These are phyloP conservation scores for Macroramphosus scolopax DNA, from an alignment of 2,797 vertebrate genomes.

Conservation along the genomic window DNA sequence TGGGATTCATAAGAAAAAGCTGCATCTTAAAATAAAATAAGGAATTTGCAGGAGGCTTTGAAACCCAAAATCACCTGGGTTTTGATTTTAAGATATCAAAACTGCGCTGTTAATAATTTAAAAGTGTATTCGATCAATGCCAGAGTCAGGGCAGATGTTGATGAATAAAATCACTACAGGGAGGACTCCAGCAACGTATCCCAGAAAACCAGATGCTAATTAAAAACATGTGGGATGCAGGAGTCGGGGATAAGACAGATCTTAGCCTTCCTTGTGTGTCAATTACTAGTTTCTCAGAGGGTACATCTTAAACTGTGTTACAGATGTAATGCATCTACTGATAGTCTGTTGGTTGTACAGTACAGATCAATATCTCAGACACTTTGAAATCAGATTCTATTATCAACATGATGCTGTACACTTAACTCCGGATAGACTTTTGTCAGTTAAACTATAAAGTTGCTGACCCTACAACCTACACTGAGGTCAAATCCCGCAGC, in stretches of 20 bases:
- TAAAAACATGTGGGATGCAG: constrained; percentile 55
- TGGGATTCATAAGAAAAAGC: constrained; percentile 13
- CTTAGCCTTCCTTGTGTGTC: no score
- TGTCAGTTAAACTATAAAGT: no score
- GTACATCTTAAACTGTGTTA: constrained; percentile 18
- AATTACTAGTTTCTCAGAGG: no score
- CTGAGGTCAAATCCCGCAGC: no score
- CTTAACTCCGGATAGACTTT: no score
- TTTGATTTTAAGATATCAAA: constrained; percentile 41
- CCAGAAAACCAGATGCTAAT: no score
- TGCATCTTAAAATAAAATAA: constrained; percentile 19
- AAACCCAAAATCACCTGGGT: constrained; percentile 42
- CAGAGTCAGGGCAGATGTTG: constrained; percentile 57
- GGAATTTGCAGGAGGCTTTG: constrained; percentile 21
- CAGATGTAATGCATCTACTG: constrained; percentile 12
- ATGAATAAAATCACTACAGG: constrained; percentile 54
- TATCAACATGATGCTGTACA: no score
- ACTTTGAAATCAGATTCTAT: no score
- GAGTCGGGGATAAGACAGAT: constrained; percentile 37
- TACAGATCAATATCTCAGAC: not conserved
- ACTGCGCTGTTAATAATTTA: constrained; percentile 56
- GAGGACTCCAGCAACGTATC: constrained; percentile 40
- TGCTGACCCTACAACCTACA: not conserved
- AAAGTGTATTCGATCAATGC: constrained; percentile 56
- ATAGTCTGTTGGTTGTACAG: constrained; percentile 13